Base-by-base conservation (phyloP, 2,113 vertebrate genomes). In the Gambusia affinis region DNA sequence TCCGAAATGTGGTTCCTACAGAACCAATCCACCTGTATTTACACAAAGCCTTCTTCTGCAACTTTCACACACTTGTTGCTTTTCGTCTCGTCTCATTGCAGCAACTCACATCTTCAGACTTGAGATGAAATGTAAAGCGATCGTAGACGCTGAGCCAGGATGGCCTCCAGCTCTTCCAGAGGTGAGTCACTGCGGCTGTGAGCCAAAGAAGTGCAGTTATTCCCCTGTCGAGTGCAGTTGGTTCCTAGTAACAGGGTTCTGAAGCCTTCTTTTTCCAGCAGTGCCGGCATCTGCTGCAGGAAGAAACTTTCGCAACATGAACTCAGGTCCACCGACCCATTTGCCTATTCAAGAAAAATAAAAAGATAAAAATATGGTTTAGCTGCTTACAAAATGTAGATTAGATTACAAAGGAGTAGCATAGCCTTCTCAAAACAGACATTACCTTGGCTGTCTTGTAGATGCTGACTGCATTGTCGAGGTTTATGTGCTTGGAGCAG, bases 381-480 rank as follows among this genome's bases (percentile, higher is more conserved):
- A 60, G 24, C 2, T 17, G n/a, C 8, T 12, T 6, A 12, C 60
- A 62, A 57, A 62, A 5, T 17, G 33, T 17, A 39, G 15, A n/a
- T 12, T 1, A 28, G 22, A 4, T 22, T 8, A 64, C 33, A 64
- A 22, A 28, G 14, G 1, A 29, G 64, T 7, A 33, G 33, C 39
- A 24, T 4, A 44, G 19, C 4, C 8, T 42, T 15, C 47, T 27
- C 17, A 63, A n/a, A 12, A 8, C 12, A 27, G 14, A 22, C 65
- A 27, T 84, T 92, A 99, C 98, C 97, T 98, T 99, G 66, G 98
- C 97, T 0, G 96, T 96, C 88, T 95, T 96, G 91, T 98, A 99
- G 93, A 98, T 95, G 92, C 72, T 94, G 61, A 98, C 96, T 0
- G 96, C 96, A 27, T 96, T 98, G 42, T 97, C 96, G 80, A 94